These are phyloP conservation scores for Daboia siamensis DNA, from an alignment of 2,113 vertebrate genomes.

Conservation along the genomic window DNA sequence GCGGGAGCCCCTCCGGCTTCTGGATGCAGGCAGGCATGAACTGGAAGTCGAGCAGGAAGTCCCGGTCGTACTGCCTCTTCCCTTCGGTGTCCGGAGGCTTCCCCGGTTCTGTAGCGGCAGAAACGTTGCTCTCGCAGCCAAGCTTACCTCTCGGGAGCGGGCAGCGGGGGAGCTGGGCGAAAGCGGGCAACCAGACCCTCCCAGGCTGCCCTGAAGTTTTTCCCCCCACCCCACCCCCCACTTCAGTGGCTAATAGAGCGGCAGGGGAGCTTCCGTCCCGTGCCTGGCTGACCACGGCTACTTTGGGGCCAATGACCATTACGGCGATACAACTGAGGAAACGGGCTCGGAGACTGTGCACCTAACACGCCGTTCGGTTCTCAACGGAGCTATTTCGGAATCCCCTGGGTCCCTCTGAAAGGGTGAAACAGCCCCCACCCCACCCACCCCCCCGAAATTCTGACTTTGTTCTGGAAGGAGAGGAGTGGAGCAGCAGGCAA, in stretches of 20 bases:
- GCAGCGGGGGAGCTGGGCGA: neutral
- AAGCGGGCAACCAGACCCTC: neutral
- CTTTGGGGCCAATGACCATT: neutral
- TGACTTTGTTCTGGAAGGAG: neutral
- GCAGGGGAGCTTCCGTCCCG: neutral
- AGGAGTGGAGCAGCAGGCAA: neutral
- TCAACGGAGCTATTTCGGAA: neutral
- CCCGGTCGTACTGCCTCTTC: conserved; percentile 89
- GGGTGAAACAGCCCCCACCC: neutral
- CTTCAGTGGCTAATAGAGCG: neutral
- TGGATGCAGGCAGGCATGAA: conserved; percentile 91
- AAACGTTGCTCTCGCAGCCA: neutral
- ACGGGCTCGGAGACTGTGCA: too few relatives aligned
- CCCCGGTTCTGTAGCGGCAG: conserved; percentile 67
- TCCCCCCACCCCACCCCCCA: neutral
- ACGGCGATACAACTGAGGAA: neutral
- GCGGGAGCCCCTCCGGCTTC: conserved; percentile 91
- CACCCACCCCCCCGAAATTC: neutral
- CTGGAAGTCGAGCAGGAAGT: conserved; percentile 91
- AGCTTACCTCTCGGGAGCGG: neutral
- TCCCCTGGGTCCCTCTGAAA: neutral
- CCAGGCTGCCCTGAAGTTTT: neutral
- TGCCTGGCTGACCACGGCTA: neutral
- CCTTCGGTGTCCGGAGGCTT: conserved; percentile 76
- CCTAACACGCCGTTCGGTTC: too few relatives aligned